phyloP scores from a whole-genome alignment of 2,113 vertebrate species.

The Elaphurus davidianus region DNA sequence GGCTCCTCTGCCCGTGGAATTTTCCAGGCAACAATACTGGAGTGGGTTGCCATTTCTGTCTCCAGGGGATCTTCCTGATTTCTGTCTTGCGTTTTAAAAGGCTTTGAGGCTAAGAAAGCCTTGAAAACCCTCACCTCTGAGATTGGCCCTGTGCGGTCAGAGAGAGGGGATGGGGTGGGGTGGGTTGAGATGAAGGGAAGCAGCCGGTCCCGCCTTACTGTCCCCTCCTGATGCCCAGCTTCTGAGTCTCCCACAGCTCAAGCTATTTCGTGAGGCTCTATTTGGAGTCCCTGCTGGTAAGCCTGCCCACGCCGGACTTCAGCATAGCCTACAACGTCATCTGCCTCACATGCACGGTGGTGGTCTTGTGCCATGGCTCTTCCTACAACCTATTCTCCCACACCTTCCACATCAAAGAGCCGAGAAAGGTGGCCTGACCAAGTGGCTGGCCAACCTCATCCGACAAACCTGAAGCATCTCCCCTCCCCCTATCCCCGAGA shows the following conservation, averaged over 20 bases:
- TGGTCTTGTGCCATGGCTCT: constrained; percentile 96
- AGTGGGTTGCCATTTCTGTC: neutral
- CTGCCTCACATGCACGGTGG: constrained; percentile 96
- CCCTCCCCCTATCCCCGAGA: constrained; percentile 78
- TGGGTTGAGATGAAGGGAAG: neutral
- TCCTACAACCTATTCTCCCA: constrained; percentile 97
- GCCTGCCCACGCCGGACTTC: constrained; percentile 96
- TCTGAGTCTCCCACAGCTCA: constrained; percentile 89
- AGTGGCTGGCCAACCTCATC: constrained; percentile 90
- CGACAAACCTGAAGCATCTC: neutral
- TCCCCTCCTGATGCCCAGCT: constrained; percentile 77
- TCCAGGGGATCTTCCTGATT: neutral
- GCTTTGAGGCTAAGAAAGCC: neutral
- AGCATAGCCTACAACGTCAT: constrained; percentile 99
- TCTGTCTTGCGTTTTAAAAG: neutral
- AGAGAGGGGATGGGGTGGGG: fast-evolving
- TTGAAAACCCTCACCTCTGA: neutral
- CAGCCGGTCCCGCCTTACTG: neutral
- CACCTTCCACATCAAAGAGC: constrained; percentile 92
- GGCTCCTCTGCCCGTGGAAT: neutral
- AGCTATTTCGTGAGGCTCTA: constrained; percentile 94
- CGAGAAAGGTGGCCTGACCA: constrained; percentile 85
- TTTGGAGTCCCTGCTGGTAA: constrained; percentile 95
- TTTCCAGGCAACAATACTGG: neutral
- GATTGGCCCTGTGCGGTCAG: neutral